Evolutionary conservation across 1,140 invertebrate species (phyloP).

Genomic region (Habropoda laboriosa): DNA sequence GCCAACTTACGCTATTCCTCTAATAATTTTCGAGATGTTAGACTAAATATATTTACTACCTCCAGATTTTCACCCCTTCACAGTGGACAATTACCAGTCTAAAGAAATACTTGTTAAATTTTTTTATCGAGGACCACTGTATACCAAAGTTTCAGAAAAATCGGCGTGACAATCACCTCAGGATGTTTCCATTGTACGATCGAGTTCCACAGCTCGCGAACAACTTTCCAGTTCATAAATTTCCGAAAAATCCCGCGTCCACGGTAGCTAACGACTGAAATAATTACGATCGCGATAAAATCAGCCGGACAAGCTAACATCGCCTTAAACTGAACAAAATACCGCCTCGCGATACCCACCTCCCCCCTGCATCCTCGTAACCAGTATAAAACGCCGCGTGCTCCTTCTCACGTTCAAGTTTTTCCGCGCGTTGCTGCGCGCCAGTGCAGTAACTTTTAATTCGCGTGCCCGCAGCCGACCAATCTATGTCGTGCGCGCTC

Average conservation of each 20-base stretch:
- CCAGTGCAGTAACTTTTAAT: slow-evolving; percentile 79
- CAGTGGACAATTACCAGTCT: no score
- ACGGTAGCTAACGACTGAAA: no score
- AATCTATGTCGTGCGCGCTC: slow-evolving; percentile 81
- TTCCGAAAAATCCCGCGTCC: no score
- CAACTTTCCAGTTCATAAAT: background rate
- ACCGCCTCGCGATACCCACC: background rate
- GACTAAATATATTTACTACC: no score
- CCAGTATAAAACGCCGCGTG: background rate
- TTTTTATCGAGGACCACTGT: no score
- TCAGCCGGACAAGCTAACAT: background rate
- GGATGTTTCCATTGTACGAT: no score
- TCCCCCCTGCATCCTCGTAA: background rate
- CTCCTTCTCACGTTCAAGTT: slow-evolving; percentile 4
- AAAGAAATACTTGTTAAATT: no score
- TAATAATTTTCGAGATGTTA: no score
- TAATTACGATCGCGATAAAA: slow-evolving; percentile 8
- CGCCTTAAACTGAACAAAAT: slow-evolving; percentile 9
- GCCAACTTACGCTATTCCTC: no score
- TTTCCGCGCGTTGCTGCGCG: slow-evolving; percentile 9
- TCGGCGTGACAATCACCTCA: no score
- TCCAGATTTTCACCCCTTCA: no score
- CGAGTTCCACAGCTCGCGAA: background rate
- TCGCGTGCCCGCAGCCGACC: slow-evolving; percentile 79
- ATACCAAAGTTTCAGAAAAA: no score